Evolutionary conservation across 1,140 invertebrate genomes (phyloP).

Genomic region (Chrysomallon squamiferum): DNA sequence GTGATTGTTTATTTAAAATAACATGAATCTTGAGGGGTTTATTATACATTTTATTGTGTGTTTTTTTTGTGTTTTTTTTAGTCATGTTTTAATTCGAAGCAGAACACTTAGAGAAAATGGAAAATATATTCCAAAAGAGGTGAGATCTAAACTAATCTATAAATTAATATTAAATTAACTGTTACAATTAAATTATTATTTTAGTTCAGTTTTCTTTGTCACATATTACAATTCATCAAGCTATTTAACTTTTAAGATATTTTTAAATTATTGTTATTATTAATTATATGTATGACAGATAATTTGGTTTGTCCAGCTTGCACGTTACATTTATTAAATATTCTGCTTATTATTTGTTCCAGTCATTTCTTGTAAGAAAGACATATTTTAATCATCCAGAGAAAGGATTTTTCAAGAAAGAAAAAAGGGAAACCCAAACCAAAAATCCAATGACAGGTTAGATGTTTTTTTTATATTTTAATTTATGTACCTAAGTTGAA

Average conservation of each 20-base stretch:
- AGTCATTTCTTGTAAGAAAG: constrained; percentile 92
- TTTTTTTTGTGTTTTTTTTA: no score
- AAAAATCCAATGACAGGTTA: constrained; percentile 89
- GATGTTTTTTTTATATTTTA: not conserved
- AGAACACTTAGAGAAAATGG: constrained; percentile 95
- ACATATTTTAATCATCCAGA: constrained; percentile 98
- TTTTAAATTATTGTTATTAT: no score
- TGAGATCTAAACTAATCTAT: constrained; percentile 24
- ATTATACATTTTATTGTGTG: no score
- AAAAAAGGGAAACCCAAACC: constrained; percentile 82
- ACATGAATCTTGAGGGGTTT: no score
- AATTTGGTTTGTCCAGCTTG: no score
- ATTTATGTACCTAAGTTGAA: not conserved
- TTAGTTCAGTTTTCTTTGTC: not conserved
- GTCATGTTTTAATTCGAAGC: constrained; percentile 94
- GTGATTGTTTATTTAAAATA: no score
- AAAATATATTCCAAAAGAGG: constrained; percentile 88
- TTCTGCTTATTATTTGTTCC: constrained; percentile 53
- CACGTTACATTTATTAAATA: no score
- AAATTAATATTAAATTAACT: not conserved
- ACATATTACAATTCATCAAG: no score
- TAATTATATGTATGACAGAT: no score
- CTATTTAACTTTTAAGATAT: no score
- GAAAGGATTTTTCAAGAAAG: constrained; percentile 74
- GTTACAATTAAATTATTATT: not conserved